Conservation (phyloP, 2,797 vertebrate genomes). For the Scleropages formosus region DNA sequence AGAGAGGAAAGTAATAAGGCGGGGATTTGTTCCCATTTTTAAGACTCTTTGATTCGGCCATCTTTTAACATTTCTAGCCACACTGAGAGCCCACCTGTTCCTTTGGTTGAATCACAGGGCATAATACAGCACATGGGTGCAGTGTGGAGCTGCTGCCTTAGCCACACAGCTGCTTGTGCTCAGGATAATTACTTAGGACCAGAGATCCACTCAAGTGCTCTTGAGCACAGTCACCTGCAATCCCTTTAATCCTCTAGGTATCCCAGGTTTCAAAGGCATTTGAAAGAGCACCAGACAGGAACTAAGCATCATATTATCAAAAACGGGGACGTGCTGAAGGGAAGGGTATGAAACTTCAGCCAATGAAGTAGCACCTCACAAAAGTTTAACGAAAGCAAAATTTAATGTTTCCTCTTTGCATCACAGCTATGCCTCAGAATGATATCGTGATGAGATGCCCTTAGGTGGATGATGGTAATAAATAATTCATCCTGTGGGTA, state of each 20-base stretch:
- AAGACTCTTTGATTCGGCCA: not conserved
- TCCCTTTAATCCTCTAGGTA: constrained; percentile 49
- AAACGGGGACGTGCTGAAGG: constrained; percentile 57
- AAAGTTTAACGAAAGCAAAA: constrained; percentile 71
- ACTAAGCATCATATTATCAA: constrained; percentile 58
- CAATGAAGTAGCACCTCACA: constrained; percentile 65
- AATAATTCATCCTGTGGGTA: constrained; percentile 57
- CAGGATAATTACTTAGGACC: constrained; percentile 12
- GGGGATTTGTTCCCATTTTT: not conserved
- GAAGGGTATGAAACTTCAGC: constrained; percentile 46
- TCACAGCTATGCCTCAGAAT: constrained; percentile 68
- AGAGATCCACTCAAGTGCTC: constrained; percentile 10
- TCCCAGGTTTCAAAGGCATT: constrained; percentile 53
- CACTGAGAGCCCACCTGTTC: not conserved
- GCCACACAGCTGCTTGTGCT: not conserved
- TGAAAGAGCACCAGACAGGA: constrained; percentile 55
- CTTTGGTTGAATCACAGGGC: not conserved
- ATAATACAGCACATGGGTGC: not conserved
- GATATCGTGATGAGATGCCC: constrained; percentile 57
- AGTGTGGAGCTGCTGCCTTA: not conserved
- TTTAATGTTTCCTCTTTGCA: constrained; percentile 72
- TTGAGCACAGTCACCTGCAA: constrained; percentile 44
- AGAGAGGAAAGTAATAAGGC: not conserved
- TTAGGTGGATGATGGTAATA: constrained; percentile 64
- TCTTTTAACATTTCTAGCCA: not conserved